Evolutionary conservation across 2,797 vertebrate genomes (phyloP).

Genomic region (Crax fasciolata): DNA sequence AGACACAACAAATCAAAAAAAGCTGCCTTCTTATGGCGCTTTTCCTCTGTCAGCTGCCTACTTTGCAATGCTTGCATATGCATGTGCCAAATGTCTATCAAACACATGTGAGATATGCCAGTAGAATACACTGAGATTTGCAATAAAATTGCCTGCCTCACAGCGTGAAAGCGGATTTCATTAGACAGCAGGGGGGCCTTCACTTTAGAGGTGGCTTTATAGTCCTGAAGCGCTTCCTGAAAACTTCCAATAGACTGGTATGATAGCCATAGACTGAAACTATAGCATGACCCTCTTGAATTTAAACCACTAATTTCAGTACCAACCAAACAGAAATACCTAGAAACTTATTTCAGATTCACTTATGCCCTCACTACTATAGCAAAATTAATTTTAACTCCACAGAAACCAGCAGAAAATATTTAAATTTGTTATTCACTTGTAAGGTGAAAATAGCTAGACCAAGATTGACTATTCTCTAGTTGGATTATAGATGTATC

Average conservation of each 20-base stretch:
- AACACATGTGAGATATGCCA: neutral
- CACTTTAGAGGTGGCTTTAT: neutral
- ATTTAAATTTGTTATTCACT: neutral
- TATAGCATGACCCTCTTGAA: neutral
- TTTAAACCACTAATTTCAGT: neutral
- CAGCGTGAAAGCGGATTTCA: neutral
- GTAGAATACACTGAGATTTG: neutral
- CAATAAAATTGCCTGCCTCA: neutral
- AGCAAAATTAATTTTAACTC: neutral
- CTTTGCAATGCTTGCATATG: neutral
- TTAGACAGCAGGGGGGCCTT: neutral
- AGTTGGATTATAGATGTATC: neutral
- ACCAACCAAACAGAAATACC: neutral
- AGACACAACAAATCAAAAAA: conserved; percentile 38
- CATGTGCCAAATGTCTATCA: conserved; percentile 26
- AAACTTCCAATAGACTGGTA: neutral
- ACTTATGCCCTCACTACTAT: neutral
- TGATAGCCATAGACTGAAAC: neutral
- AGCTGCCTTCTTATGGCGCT: conserved; percentile 29
- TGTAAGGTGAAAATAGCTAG: neutral
- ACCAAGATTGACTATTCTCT: neutral
- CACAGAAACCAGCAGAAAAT: neutral
- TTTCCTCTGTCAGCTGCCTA: conserved; percentile 56
- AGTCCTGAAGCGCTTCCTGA: neutral
- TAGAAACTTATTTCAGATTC: neutral